A percentile compares a stretch with the other conserved stretches of the same genome.
Conservation (phyloP, 1,140 invertebrate genomes). For the Drosophila oshimai region DNA sequence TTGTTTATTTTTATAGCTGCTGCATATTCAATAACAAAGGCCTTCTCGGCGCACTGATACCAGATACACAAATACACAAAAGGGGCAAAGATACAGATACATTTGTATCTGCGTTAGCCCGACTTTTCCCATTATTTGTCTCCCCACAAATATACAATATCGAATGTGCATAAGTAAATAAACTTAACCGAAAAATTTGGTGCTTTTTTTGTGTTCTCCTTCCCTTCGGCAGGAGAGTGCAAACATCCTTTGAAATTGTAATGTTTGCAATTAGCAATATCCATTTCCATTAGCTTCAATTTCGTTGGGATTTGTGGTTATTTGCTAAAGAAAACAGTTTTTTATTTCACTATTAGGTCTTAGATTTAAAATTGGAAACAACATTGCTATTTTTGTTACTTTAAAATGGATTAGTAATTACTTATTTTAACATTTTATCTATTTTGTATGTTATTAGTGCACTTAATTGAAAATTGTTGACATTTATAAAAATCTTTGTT, state of each 20-base stretch:
- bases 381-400: too few species aligned
- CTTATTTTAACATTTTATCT: too few species aligned
- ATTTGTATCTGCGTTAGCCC: constrained; percentile 12
- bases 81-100: constrained; percentile 8
- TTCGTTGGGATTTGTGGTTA: not conserved
- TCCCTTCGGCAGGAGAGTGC: not conserved
- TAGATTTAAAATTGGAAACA: too few species aligned
- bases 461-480: too few species aligned
- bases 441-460: too few species aligned
- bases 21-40: constrained; percentile 31
- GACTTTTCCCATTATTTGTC: constrained; percentile 16
- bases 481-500: too few species aligned
- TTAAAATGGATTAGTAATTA: too few species aligned
- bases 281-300: not conserved
- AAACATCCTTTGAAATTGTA: not conserved
- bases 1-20: constrained; percentile 36
- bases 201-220: not conserved
- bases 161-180: constrained; percentile 35
- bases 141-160: constrained; percentile 12
- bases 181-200: not conserved
- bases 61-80: constrained; percentile 26
- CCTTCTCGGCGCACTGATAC: not conserved
- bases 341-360: too few species aligned
- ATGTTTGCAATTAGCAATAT: not conserved
- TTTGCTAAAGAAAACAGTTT: not conserved